Conservation (phyloP, 2,113 vertebrate genomes). For the Osmerus mordax region DNA sequence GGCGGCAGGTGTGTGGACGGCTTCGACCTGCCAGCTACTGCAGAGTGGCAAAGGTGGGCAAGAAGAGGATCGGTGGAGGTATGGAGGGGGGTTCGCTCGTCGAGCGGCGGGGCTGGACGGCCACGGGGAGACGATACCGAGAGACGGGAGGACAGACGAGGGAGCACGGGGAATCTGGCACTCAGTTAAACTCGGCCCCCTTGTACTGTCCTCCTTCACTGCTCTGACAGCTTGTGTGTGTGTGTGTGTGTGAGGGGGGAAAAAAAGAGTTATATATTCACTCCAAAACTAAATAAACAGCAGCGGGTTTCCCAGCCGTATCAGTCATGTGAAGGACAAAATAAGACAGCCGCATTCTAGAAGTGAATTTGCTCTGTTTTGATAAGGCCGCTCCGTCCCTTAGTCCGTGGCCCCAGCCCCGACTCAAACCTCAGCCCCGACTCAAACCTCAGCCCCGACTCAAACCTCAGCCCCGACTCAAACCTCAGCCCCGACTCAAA, state of each 20-base stretch:
- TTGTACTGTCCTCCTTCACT: background rate
- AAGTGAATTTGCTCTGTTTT: background rate
- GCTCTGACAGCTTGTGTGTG: background rate
- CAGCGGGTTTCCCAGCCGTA: background rate
- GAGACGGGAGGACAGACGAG: no score
- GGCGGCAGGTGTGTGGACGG: constrained; percentile 67
- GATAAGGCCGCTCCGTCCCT: background rate
- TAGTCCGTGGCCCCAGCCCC: no score
- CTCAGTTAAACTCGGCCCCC: background rate
- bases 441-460: no score
- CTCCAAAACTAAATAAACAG: background rate
- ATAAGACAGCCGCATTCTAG: background rate
- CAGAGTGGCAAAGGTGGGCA: no score
- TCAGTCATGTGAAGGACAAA: background rate
- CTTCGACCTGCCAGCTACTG: constrained; percentile 48
- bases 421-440: no score
- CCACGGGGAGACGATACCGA: no score
- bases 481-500: no score
- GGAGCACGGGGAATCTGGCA: no score
- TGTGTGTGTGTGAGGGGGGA: background rate
- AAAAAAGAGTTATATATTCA: background rate
- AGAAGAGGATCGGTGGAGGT: no score
- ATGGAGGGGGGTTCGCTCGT: no score
- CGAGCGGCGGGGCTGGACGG: no score
- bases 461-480: no score